Evolutionary conservation across 2,888 invertebrate genomes (phyloP).

Genomic region (Amphiduros pacificus): DNA sequence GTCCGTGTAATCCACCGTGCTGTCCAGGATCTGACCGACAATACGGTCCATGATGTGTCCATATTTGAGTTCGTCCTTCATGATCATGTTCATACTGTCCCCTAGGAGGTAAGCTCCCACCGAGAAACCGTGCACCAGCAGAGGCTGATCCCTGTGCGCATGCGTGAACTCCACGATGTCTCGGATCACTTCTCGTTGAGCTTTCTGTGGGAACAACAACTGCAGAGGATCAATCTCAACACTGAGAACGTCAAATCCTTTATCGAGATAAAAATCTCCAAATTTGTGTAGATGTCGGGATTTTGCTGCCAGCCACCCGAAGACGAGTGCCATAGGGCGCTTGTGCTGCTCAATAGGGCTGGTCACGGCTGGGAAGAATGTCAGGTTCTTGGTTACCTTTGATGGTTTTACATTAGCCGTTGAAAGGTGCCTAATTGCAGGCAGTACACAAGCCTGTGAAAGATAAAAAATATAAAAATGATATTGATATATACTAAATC

Average conservation of each 20-base stretch:
- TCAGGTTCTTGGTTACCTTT: slow-evolving; percentile 25
- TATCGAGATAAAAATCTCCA: slow-evolving; percentile 76
- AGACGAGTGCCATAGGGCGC: slow-evolving; percentile 76
- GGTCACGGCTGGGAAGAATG: slow-evolving; percentile 25
- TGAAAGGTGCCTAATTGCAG: too few species aligned
- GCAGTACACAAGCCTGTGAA: too few species aligned
- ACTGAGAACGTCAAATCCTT: slow-evolving; percentile 77
- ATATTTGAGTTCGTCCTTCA: slow-evolving; percentile 64
- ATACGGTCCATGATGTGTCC: slow-evolving; percentile 59
- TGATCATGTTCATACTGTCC: slow-evolving; percentile 68
- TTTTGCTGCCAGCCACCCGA: slow-evolving; percentile 84
- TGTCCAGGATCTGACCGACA: slow-evolving; percentile 85
- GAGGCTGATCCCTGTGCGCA: slow-evolving; percentile 68
- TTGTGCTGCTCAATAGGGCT: slow-evolving; percentile 40
- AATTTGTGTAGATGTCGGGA: slow-evolving; percentile 83
- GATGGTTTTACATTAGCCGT: slow-evolving; percentile 24
- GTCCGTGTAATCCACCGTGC: slow-evolving; percentile 68
- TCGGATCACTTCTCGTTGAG: slow-evolving; percentile 71
- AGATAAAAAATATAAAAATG: too few species aligned
- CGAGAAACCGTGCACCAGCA: slow-evolving; percentile 85
- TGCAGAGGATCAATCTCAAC: slow-evolving; percentile 82
- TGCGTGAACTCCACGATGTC: slow-evolving; percentile 75
- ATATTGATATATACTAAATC: too few species aligned
- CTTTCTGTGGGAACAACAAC: slow-evolving; percentile 73
- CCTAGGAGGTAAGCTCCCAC: slow-evolving; percentile 88